These are phyloP conservation scores for Colinus virginianus DNA, from an alignment of 2,113 vertebrate genomes.

Conservation along the genomic window DNA sequence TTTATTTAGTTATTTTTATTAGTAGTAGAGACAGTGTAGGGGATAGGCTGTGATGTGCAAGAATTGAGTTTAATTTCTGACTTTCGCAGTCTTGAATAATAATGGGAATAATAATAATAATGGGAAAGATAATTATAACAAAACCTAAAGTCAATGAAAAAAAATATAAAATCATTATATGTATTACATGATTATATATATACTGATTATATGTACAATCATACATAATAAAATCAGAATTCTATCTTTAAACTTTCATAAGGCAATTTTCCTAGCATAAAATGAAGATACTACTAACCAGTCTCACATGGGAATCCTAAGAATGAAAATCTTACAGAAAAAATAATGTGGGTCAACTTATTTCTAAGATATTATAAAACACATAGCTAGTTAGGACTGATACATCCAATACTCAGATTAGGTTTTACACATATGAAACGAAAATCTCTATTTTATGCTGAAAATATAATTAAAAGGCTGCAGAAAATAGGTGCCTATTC, in stretches of 20 bases:
- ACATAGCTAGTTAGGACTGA: background rate
- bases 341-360: slow-evolving; percentile 19
- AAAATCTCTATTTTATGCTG: background rate
- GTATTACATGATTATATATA: no score
- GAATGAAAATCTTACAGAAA: slow-evolving; percentile 11
- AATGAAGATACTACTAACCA: background rate
- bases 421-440: background rate
- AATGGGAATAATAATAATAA: slow-evolving; percentile 39
- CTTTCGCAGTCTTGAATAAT: slow-evolving; percentile 48
- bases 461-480: background rate
- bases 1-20: slow-evolving; percentile 28
- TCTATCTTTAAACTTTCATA: background rate
- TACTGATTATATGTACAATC: background rate
- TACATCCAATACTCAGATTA: background rate
- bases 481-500: background rate
- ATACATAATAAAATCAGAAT: slow-evolving; percentile 3
- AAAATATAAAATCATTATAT: no score
- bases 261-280: background rate
- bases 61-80: slow-evolving; percentile 13
- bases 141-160: slow-evolving; percentile 40
- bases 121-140: slow-evolving; percentile 60
- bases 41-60: background rate
- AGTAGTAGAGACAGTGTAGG: accelerated
- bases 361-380: background rate
- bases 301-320: background rate